Percentiles rank a stretch among this genome's conserved stretches.
These are phyloP conservation scores for Morpho deidamia DNA, from an alignment of 2,888 invertebrate species.

Conservation along the genomic window DNA sequence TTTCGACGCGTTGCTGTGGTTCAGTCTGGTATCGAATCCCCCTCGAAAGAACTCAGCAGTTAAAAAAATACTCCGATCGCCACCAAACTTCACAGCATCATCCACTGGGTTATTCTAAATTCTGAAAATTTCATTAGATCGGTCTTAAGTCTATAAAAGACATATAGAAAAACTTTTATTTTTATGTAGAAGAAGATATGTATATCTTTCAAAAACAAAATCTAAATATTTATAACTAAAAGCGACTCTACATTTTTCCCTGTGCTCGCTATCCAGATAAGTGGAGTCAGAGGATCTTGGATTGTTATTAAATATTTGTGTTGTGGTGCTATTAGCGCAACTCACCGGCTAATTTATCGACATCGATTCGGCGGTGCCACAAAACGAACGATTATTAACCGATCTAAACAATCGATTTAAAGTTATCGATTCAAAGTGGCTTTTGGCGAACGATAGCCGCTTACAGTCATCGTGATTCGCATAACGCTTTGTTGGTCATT, in stretches of 20 bases:
- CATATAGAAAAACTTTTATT: no score
- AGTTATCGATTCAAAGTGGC: slow-evolving; percentile 17
- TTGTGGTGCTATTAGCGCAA: slow-evolving; percentile 73
- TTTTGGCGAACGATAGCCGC: slow-evolving; percentile 22
- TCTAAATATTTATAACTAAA: no score
- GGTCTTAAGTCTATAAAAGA: no score
- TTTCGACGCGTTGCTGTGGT: no score
- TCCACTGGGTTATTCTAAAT: no score
- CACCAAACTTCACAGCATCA: no score
- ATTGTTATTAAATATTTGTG: slow-evolving; percentile 79
- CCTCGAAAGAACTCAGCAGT: no score
- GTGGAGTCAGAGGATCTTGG: slow-evolving; percentile 71
- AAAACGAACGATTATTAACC: slow-evolving; percentile 24
- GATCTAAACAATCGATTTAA: slow-evolving; percentile 36
- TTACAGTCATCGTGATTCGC: slow-evolving; percentile 18
- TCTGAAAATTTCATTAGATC: no score
- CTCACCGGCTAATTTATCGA: slow-evolving; percentile 69
- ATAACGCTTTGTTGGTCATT: slow-evolving; percentile 10
- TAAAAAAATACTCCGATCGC: no score
- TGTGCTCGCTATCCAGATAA: slow-evolving; percentile 63
- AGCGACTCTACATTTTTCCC: slow-evolving; percentile 35
- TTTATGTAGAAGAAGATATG: no score
- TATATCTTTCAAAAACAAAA: no score
- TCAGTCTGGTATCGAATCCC: no score
- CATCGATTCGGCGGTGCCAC: slow-evolving; percentile 30